Evolutionary conservation across 2,113 vertebrate genomes (phyloP), one percentile per base, ranked within the genome.

Genomic region (Laticauda colubrina): DNA sequence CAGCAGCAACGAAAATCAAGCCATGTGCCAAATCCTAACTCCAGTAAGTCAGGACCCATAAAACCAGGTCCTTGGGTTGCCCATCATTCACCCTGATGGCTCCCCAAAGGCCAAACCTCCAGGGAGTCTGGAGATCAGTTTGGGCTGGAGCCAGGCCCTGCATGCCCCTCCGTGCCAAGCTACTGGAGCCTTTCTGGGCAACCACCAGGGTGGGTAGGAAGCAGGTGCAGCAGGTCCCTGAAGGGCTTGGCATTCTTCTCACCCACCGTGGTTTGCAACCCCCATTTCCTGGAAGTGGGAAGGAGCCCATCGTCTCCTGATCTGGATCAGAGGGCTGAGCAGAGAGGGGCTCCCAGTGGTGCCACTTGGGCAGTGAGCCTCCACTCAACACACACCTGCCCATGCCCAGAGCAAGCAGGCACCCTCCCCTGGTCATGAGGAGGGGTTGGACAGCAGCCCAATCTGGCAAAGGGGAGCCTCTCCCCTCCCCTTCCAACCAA

Each of bases 311-410:
- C 24, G 3, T 61, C 59, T 26, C 5, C 64, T 75, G 64, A 75
- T 6, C n/a, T 18, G 6, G 21, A 21, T 23, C n/a, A 1, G 29
- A n/a, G 12, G 64, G 14, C 61, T 69, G 64, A 75, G 64, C 29
- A 34, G 64, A n/a, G 64, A 75, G n/a, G n/a, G n/a, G 5, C 18
- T 6, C 2, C 5, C n/a, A 34, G n/a, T 39, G n/a, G n/a, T 34
- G n/a, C 15, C n/a, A 5, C n/a, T 20, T 2, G 5, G 14, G n/a
- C 7, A 2, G n/a, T 1, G 0, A 1, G 18, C 34, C 34, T 39
- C 34, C n/a, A 3, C 75, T 21, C 75, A 3, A 3, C 21, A 2
- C 39, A 56, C 34, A 10, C 4, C 51, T 56, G 29, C 88, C 39
- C 1, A 1, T 1, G 3, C 9, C 11, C 1, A 1, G 88, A 6